These are phyloP conservation scores for Apis laboriosa DNA, from an alignment of 1,140 invertebrate genomes.

Conservation along the genomic window DNA sequence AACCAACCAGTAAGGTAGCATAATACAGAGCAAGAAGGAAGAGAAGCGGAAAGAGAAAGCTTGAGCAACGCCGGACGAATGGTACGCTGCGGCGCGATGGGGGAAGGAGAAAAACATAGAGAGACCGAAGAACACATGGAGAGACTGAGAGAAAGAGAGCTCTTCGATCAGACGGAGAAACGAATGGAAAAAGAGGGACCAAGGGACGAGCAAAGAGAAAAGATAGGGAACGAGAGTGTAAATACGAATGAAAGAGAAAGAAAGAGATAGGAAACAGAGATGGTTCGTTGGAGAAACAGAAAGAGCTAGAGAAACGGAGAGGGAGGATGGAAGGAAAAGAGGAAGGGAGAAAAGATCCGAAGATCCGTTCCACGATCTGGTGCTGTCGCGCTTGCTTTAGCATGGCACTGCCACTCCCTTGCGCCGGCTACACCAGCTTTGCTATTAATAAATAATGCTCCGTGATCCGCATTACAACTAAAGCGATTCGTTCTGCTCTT, in stretches of 20 bases:
- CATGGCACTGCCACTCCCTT: slow-evolving; percentile 64
- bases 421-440: slow-evolving; percentile 50
- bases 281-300: slow-evolving; percentile 24
- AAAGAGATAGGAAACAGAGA: slow-evolving; percentile 27
- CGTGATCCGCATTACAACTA: slow-evolving; percentile 63
- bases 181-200: slow-evolving; percentile 6
- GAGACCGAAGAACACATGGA: slow-evolving; percentile 38
- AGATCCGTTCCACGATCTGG: slow-evolving; percentile 65
- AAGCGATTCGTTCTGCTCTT: slow-evolving; percentile 50
- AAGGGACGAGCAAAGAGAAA: background rate
- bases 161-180: slow-evolving; percentile 17
- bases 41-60: slow-evolving; percentile 57
- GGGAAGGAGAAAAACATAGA: slow-evolving; percentile 46
- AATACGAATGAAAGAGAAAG: background rate
- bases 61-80: slow-evolving; percentile 47
- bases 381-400: slow-evolving; percentile 64
- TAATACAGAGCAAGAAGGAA: slow-evolving; percentile 58
- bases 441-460: slow-evolving; percentile 68
- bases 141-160: slow-evolving; percentile 35
- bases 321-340: slow-evolving; percentile 4
- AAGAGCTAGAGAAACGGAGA: slow-evolving; percentile 9
- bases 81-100: slow-evolving; percentile 20
- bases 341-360: slow-evolving; percentile 34
- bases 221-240: slow-evolving; percentile 26
- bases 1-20: slow-evolving; percentile 52